Evolutionary conservation across 2,797 vertebrate genomes (phyloP), one percentile per base, ranked within the genome.

Genomic region (Argyrosomus regius): DNA sequence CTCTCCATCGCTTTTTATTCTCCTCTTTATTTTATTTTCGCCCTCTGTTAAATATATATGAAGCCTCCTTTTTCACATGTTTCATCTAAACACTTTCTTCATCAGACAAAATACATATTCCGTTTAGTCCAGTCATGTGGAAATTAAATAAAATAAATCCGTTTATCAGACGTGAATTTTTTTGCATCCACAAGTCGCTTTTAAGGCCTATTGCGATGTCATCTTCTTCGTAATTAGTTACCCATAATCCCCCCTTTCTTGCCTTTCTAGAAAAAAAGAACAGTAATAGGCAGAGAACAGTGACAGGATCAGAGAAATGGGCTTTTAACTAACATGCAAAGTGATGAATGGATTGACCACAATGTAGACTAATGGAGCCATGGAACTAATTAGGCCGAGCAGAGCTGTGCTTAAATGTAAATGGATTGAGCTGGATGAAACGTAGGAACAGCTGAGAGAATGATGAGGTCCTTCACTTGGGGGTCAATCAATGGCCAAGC

Each of bases 341-440:
- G 93, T 94, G 94, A 95, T 94, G 88, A 94, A 95, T 95, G 94
- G 91, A 94, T 91, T 89, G 89, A 93, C 80, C 90, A 92, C 89
- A 92, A 88, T 92, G 91, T 94, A 92, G 91, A 93, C 93, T 95
- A 95, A 95, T 96, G 94, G 93, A 96, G 94, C 91, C 91, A 75
- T 95, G 92, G 93, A 94, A 92, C 91, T 95, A 96, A 96, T 95
- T 96, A 95, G 93, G 91, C 93, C 80, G 77, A 92, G 93, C 91
- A 90, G 91, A 84, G 93, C 92, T 94, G 94, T 92, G 93, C 92
- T 95, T 92, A 94, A 95, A 94, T 95, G 93, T 94, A 95, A 95
- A 96, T 95, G 91, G 94, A 94, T 95, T 92, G 94, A 94, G 91
- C 90, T 79, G 87, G 83, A 88, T 76, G 88, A 91, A 82, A 92